Evolutionary conservation across 35 echinoderm and acorn worm genomes (phyloP).

Genomic region (Apostichopus japonicus): DNA sequence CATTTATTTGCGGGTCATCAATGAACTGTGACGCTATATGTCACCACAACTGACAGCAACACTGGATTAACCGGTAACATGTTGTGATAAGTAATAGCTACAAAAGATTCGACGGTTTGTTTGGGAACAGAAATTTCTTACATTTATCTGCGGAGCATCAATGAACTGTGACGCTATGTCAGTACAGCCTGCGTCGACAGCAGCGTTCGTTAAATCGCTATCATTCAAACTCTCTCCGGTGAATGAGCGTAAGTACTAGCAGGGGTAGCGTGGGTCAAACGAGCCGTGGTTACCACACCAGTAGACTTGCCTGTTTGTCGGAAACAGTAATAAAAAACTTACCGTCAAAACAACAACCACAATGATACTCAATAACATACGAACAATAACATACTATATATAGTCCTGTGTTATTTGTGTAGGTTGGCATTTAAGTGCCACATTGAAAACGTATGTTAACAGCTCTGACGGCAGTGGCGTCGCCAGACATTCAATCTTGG

Average conservation of each 20-base stretch:
- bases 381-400: too few species aligned
- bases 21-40: slow-evolving; percentile 49
- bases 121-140: neutral
- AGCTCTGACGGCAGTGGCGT: too few species aligned
- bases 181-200: slow-evolving; percentile 9
- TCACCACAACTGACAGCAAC: slow-evolving; percentile 34
- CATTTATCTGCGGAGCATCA: neutral
- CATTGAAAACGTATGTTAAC: too few species aligned
- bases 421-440: too few species aligned
- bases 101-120: too few species aligned
- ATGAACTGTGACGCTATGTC: slow-evolving; percentile 53
- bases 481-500: too few species aligned
- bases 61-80: neutral
- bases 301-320: slow-evolving; percentile 37
- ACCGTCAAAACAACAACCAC: too few species aligned
- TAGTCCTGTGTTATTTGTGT: too few species aligned
- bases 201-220: slow-evolving; percentile 10
- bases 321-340: neutral
- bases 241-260: slow-evolving; percentile 32
- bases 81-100: neutral
- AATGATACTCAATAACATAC: too few species aligned
- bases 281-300: slow-evolving; percentile 26
- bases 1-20: neutral
- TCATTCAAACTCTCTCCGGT: slow-evolving; percentile 38
- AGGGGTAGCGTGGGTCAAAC: slow-evolving; percentile 54